Evolutionary conservation across 2,113 vertebrate genomes (phyloP).

Genomic region (Grammomys surdaster): DNA sequence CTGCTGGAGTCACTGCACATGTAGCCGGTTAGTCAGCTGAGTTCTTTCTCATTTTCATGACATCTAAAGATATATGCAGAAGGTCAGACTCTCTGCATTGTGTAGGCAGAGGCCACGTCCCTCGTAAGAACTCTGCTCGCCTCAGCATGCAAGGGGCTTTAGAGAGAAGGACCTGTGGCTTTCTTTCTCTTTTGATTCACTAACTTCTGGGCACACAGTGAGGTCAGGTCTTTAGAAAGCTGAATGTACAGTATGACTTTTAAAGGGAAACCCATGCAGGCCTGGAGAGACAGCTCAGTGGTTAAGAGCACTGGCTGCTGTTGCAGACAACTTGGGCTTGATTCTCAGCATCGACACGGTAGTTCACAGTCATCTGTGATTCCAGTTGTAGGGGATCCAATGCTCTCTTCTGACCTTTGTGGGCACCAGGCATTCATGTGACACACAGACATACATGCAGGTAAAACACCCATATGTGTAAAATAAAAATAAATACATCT

Average conservation of each 20-base stretch:
- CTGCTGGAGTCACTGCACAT: too few species aligned
- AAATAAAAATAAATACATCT: neutral
- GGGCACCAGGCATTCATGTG: neutral
- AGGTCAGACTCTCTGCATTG: slow-evolving; percentile 9
- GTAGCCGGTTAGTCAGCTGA: neutral
- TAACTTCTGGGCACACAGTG: slow-evolving; percentile 6
- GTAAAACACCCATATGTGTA: neutral
- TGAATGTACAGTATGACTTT: neutral
- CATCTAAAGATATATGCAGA: slow-evolving; percentile 56
- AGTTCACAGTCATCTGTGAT: neutral
- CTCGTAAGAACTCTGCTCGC: neutral
- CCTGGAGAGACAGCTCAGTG: neutral
- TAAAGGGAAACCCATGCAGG: neutral
- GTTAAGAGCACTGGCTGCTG: neutral
- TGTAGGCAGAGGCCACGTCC: slow-evolving; percentile 1
- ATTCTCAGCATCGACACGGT: neutral
- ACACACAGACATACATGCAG: too few species aligned
- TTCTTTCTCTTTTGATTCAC: slow-evolving; percentile 40
- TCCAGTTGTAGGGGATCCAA: neutral
- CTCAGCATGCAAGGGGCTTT: neutral
- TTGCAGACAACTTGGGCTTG: neutral
- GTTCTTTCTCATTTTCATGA: slow-evolving; percentile 21
- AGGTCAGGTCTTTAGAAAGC: slow-evolving; percentile 14
- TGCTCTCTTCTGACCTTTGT: neutral
- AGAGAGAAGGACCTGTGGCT: neutral